Base-by-base conservation (phyloP, 2,888 invertebrate species). In the Agelastica alni region DNA sequence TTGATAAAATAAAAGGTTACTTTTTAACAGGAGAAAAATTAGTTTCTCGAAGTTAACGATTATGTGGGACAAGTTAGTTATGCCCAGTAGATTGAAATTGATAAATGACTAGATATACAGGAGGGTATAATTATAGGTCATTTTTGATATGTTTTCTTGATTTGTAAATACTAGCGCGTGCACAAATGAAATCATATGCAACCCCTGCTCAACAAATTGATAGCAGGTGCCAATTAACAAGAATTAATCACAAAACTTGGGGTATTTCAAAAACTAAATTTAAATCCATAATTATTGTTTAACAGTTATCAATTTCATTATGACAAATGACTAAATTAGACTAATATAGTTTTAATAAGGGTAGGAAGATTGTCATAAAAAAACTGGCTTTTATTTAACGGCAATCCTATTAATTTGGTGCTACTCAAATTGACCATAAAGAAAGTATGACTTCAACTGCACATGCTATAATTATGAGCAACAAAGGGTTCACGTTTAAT, bases 301-400 rank as follows among this genome's bases (percentile, higher is more conserved):
- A 31, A 41, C 26, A 42, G 44, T 37, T 52, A 53, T 53, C 53
- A 44, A 58, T 61, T 63, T 59, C 61, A 64, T 58, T 57, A 67
- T 71, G 71, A 71, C 69, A 71, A 71, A 71, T 70, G 69, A 66
- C 66, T 69, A 61, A 68, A 70, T 70, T 70, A 69, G 66, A 64
- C 62, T 71, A 71, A 71, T 71, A 67, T 62, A 59, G 59, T 68
- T 71, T 69, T 71, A 71, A 71, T 71, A 67, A 70, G 55, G 66
- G 63, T 60, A 31, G 51, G 37, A 46, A 54, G 31, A 32, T 46
- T 41, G 53, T 56, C 51, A 37, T 54, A 51, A 53, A 59, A 56
- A 56, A 53, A 39, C 36, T 60, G 28, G 48, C 53, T 46, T 64
- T 59, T 60, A 61, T 64, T 60, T 61, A 68, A 63, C 64, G 67